Evolutionary conservation across 2,113 vertebrate genomes (phyloP).

Genomic region (Chloropsis cyanopogon): DNA sequence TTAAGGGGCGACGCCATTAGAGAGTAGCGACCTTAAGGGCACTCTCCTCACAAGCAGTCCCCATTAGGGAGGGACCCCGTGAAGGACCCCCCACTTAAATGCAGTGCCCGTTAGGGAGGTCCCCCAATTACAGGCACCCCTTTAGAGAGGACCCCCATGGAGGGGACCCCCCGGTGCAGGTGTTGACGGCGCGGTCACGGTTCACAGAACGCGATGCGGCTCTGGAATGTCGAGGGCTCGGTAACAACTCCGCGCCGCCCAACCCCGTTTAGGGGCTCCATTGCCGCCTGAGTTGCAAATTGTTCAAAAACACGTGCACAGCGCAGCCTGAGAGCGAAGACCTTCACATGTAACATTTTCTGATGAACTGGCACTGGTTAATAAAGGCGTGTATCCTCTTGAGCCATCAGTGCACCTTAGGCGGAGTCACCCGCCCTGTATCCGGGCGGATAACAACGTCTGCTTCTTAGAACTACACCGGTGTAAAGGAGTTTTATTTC

Average conservation of each 20-base stretch:
- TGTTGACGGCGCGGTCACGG: fast-evolving
- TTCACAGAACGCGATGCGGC: fast-evolving
- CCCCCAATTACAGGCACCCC: too few relatives aligned
- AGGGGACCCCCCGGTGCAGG: background rate
- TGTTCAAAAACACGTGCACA: background rate
- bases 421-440: background rate
- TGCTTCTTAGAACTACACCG: fast-evolving
- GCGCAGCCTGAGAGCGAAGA: too few relatives aligned
- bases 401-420: background rate
- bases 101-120: too few relatives aligned
- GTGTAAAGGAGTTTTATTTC: background rate
- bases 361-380: fast-evolving
- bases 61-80: too few relatives aligned
- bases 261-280: background rate
- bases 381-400: too few relatives aligned
- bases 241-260: fast-evolving
- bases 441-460: fast-evolving
- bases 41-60: background rate
- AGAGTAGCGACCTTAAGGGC: background rate
- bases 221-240: fast-evolving
- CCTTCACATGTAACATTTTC: background rate
- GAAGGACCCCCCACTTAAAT: too few relatives aligned
- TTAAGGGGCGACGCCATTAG: too few relatives aligned
- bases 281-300: background rate
- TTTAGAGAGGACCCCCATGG: fast-evolving